Evolutionary conservation across 2,888 invertebrate genomes (phyloP), one percentile per base, ranked within the genome.

Genomic region (Cheilosia soror): DNA sequence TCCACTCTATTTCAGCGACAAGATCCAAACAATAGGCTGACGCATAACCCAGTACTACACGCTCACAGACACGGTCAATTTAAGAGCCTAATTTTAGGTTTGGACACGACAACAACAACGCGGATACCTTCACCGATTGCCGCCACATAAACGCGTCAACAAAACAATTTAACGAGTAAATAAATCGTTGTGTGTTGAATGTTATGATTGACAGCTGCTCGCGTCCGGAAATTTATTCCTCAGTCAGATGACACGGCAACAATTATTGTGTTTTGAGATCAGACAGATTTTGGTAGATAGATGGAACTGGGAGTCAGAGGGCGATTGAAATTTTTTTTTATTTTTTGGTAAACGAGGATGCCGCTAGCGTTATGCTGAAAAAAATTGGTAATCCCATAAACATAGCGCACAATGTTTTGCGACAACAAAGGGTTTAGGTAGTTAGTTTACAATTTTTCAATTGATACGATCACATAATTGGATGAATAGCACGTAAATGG

Each of bases 21-120:
- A 51, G 51, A 27, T 5, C 11, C 27, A 27, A 27, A 78, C 77
- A 62, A 62, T 63, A 53, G 37, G 71, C 29, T 51, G 62, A 77
- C 72, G 65, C 27, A 63, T 42, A 20, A 29, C 37, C 33, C 63
- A 33, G 29, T 51, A 58, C 11, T 5, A 27, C 25, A 37, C 47
- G 29, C 68, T 58, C 73, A 27, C 63, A 83, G 83, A 79, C 65
- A 84, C 69, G 79, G 75, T 69, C 79, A 84, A 79, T 84, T 84
- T 69, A 75, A 63, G 75, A 75, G 31, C 53, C 69, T 79, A 84
- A 84, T 80, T 75, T 65, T 53, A 60, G 37, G 79, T 73, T 69
- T 37, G 15, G 37, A 57, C 27, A 65, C 15, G 15, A 9, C 3
- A 9, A 3, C 51, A 57, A 47, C 51, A 47, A n/a, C 20, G 15